Evolutionary conservation across 1,140 invertebrate species (phyloP), one percentile per base, ranked within the genome.

Genomic region (Ectropis grisescens): DNA sequence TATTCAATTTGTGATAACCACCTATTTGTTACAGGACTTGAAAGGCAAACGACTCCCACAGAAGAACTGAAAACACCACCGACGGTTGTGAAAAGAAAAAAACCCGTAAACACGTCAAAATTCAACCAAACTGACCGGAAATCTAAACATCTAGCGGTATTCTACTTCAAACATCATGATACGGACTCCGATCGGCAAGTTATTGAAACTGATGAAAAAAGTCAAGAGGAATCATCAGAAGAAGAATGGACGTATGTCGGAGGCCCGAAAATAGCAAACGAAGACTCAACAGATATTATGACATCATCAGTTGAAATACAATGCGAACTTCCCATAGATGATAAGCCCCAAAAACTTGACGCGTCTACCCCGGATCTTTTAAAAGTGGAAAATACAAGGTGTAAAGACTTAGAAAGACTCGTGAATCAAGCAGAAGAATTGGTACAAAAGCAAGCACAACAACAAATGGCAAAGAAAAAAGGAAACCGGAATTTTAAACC

Each of bases 161-260:
- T 91, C 65, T 93, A 94, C 69, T 93, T 92, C 68, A 91, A 88
- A 69, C 92, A 94, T 67, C 83, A 87, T 58, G 92, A 95, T 58
- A 94, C 92, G 1, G 92, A 94, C 70, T 91, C 91, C 1, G 92
- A 93, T 37, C 75, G 59, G 43, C 68, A 82, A 52, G 56, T 82
- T 67, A 61, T 82, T 31, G 54, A 82, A 61, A 65, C 79, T 35
- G 70, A 85, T 52, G 72, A 83, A 32, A 75, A 84, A 68, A 72
- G 68, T 1, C 78, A 80, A 32, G 85, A 88, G 13, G 87, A 90
- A 55, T 88, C 87, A 2, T 90, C 88, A 1, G 89, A 90, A 68
- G 88, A 90, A 44, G 89, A 90, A 74, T 90, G 89, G 88, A 90
- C 88, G 1, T 91, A 88, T 56, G 87, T 85, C 6, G 76, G 79